These are phyloP conservation scores for Cherax quadricarinatus DNA, from an alignment of 1,140 invertebrate genomes.

Conservation along the genomic window DNA sequence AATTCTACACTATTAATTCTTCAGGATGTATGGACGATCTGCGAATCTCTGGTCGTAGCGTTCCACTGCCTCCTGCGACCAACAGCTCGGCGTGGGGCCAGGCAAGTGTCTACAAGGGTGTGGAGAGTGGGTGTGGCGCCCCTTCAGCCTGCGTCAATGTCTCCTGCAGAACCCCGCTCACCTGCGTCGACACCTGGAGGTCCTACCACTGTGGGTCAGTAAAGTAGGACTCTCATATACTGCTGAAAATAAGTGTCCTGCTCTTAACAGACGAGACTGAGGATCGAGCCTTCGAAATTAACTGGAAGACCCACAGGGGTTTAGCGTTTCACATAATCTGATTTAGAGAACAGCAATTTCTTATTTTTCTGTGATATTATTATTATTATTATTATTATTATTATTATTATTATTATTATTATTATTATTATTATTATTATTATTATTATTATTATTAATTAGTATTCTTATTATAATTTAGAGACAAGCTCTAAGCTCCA, in stretches of 20 bases:
- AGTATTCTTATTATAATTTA: no score
- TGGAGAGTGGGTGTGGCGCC: constrained; percentile 92
- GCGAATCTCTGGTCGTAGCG: constrained; percentile 91
- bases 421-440: no score
- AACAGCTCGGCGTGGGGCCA: constrained; percentile 96
- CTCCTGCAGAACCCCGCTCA: constrained; percentile 92
- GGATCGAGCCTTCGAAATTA: not conserved
- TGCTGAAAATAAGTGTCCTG: not conserved
- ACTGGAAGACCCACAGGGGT: not conserved
- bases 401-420: no score
- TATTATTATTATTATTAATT: no score
- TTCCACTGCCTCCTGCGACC: constrained; percentile 93
- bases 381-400: no score
- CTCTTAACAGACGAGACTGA: not conserved
- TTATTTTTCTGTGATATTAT: no score
- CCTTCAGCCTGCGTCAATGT: constrained; percentile 95
- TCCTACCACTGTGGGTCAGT: constrained; percentile 98
- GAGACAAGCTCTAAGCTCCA: no score
- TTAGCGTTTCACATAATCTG: no score
- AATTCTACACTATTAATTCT: not conserved
- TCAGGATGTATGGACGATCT: constrained; percentile 89
- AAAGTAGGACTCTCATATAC: not conserved
- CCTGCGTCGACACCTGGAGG: constrained; percentile 97
- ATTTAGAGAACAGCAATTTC: no score
- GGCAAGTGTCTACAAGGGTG: constrained; percentile 91